Conservation (phyloP, 2,113 vertebrate species). For the Irena cyanogastra region DNA sequence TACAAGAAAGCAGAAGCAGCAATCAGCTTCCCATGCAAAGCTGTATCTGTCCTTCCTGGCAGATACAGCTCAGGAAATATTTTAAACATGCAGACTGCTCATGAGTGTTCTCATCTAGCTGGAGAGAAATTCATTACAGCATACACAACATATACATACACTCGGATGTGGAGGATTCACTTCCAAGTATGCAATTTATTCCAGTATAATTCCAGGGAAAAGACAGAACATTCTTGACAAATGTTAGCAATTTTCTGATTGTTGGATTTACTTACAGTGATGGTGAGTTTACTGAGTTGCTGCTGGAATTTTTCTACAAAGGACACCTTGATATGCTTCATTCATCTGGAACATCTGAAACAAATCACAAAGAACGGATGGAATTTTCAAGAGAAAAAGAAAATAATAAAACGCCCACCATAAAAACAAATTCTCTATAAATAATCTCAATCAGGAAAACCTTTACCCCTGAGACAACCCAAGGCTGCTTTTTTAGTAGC, state of each 20-base stretch:
- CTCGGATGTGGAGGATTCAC: neutral
- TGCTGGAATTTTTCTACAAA: neutral
- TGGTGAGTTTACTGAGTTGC: neutral
- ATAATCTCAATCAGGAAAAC: slow-evolving; percentile 29
- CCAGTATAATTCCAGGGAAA: neutral
- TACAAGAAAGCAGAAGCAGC: neutral
- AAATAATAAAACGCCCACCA: slow-evolving; percentile 16
- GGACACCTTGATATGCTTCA: neutral
- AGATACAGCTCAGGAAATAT: neutral
- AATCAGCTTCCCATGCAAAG: neutral
- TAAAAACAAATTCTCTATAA: slow-evolving; percentile 41
- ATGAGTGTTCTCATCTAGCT: neutral
- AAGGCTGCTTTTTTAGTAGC: slow-evolving; percentile 28
- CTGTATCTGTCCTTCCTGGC: neutral
- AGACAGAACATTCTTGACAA: neutral
- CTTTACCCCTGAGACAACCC: slow-evolving; percentile 9
- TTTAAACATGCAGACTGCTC: neutral
- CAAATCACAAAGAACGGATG: neutral
- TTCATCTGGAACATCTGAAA: slow-evolving; percentile 37
- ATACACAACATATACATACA: neutral
- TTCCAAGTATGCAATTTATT: neutral
- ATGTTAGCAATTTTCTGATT: neutral
- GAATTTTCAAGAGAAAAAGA: slow-evolving; percentile 39
- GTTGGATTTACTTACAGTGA: slow-evolving; percentile 17
- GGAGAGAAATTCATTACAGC: neutral